Evolutionary conservation across 2,797 vertebrate genomes (phyloP).

Genomic region (Heliangelus exortis): DNA sequence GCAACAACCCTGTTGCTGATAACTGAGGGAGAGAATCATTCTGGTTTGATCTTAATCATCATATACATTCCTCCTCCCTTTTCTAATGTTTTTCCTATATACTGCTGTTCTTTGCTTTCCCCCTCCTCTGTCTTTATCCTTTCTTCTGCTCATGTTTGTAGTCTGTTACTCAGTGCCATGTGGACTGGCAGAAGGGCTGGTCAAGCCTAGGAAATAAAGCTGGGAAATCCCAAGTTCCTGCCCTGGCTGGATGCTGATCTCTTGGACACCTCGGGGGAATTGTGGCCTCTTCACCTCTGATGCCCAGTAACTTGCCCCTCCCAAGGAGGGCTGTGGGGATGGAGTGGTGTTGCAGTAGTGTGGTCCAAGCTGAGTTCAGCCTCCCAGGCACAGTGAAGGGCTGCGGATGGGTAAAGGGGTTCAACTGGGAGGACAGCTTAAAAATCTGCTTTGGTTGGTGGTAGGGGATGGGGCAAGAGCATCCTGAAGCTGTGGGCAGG

Average conservation of each 20-base stretch:
- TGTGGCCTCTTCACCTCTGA: not conserved
- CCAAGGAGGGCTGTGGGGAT: accelerated
- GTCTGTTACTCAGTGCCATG: not conserved
- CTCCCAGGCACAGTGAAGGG: not conserved
- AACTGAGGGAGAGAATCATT: not conserved
- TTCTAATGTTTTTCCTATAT: not conserved
- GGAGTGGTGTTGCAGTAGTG: not conserved
- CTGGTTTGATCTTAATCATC: not conserved
- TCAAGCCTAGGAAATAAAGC: not conserved
- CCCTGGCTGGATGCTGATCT: not conserved
- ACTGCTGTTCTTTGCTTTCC: not conserved
- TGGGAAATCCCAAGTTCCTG: not conserved
- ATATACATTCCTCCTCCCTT: not conserved
- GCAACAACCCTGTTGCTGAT: not conserved
- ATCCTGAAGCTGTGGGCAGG: not conserved
- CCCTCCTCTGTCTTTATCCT: not conserved
- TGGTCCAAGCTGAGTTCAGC: not conserved
- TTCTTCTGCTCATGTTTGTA: not conserved
- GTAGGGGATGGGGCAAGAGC: not conserved
- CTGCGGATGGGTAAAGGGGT: not conserved
- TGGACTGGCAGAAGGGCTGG: not conserved
- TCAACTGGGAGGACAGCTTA: not conserved
- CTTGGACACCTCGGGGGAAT: not conserved
- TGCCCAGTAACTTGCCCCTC: not conserved
- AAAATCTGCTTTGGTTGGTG: not conserved